Base-by-base conservation (phyloP, 1,140 invertebrate species). In the Spodoptera litura region DNA sequence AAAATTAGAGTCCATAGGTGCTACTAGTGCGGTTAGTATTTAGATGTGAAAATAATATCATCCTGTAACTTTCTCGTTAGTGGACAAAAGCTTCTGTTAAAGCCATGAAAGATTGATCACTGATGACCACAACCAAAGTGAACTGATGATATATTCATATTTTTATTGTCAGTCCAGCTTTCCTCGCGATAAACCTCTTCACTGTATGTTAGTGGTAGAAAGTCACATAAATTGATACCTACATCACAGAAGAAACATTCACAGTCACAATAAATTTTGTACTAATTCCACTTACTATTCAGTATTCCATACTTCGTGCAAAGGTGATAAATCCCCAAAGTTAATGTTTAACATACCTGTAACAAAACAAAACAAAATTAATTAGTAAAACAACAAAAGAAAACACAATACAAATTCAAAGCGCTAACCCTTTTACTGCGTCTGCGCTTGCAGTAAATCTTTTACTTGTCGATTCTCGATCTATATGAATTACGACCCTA, bases 401-500 rank as follows among this genome's bases (percentile, higher is more conserved):
- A 25, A 70, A 53, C 27, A 51, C 12, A 66, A 49, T 4, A 25
- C 38, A 66, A 38, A 15, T 66, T 66, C 38, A 51, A 49, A 49
- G 35, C 58, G 38, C 15, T 15, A 64, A 4, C 10, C 38, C 62
- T 49, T 66, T 49, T 66, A 15, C 62, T 59, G 68, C 49, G 10
- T 11, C 11, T 3, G 51, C 27, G 15, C 25, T 15, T 25, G 71
- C 73, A 27, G 71, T 86, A 84, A 84, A 84, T 81, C 78, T 62
- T 62, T 58, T 27, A 73, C 20, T 68, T 77, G 79, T 84, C 83
- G 81, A 84, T 83, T 72, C 66, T 35, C 84, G 81, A 85, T 85
- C 78, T 78, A 51, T 73, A 83, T 83, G 79, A 81, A 49, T 81
- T 85, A 87, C 83, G 84, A 88, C 86, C 79, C 62, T 70, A 77